phyloP scores from a whole-genome alignment of 2,888 invertebrate genomes.

The Tenodera sinensis region DNA sequence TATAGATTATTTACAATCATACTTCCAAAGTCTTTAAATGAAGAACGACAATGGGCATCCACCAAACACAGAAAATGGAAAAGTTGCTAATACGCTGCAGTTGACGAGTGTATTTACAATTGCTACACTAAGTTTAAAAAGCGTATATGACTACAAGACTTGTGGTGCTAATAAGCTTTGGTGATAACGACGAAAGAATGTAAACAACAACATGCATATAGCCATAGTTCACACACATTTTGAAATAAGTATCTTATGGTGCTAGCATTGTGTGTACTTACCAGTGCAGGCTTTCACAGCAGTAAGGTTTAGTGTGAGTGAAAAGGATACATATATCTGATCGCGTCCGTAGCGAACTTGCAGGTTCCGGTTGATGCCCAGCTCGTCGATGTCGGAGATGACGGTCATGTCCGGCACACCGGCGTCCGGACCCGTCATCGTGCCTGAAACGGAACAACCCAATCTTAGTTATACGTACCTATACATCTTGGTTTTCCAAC shows the following conservation, averaged over 20 bases:
- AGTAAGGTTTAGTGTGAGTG: neutral
- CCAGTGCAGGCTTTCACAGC: neutral
- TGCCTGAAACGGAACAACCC: neutral
- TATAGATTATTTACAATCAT: too few relatives aligned
- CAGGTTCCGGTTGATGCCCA: constrained; percentile 83
- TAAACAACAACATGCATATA: too few relatives aligned
- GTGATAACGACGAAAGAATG: too few relatives aligned
- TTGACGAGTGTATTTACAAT: too few relatives aligned
- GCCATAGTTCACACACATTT: neutral
- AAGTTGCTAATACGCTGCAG: too few relatives aligned
- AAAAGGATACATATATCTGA: constrained; percentile 90
- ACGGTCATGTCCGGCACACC: constrained; percentile 90
- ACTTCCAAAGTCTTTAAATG: too few relatives aligned
- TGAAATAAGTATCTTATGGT: neutral
- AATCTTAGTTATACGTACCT: neutral
- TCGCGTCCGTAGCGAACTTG: constrained; percentile 76
- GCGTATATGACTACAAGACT: too few relatives aligned
- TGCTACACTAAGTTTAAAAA: too few relatives aligned
- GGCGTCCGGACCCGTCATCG: constrained; percentile 48
- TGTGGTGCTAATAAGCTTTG: too few relatives aligned
- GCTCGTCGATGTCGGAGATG: constrained; percentile 85
- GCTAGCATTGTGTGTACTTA: neutral
- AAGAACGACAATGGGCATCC: too few relatives aligned
- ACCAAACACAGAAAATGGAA: too few relatives aligned
- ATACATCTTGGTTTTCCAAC: too few relatives aligned